phyloP scores from a whole-genome alignment of 2,797 vertebrate genomes.

The Clarias pachynema region DNA sequence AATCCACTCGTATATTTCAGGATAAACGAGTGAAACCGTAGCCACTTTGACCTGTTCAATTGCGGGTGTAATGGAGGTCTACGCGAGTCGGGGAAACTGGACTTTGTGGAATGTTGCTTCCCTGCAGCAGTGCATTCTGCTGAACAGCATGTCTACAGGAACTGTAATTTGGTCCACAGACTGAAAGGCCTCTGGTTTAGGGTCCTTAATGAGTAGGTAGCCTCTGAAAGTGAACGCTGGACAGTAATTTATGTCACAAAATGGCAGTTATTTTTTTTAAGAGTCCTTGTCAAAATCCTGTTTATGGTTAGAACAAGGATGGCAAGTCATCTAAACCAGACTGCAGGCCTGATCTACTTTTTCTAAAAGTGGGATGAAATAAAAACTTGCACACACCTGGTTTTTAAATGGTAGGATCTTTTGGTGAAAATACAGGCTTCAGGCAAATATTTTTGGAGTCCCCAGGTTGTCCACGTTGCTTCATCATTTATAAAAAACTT shows the following conservation, averaged over 20 bases:
- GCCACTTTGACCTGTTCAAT: conserved; percentile 29
- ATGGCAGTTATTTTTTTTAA: conserved; percentile 20
- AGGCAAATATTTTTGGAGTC: conserved; percentile 33
- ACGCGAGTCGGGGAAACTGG: not conserved
- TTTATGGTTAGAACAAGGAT: conserved; percentile 39
- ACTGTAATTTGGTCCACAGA: conserved; percentile 51
- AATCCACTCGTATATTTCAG: not conserved
- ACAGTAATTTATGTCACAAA: conserved; percentile 51
- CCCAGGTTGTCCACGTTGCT: conserved; percentile 2
- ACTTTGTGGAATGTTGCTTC: conserved; percentile 36
- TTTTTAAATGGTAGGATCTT: conserved; percentile 22
- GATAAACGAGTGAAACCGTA: not conserved
- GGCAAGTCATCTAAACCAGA: conserved; percentile 31
- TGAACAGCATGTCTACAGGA: conserved; percentile 29
- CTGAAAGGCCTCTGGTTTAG: conserved; percentile 39
- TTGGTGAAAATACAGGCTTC: conserved; percentile 19
- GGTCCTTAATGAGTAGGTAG: conserved; percentile 43
- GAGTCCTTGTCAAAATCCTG: conserved; percentile 26
- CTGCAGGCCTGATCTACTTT: conserved; percentile 26
- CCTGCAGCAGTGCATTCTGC: conserved; percentile 38
- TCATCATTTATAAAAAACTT: conserved; percentile 11
- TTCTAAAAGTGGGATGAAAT: conserved; percentile 19
- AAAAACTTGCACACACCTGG: conserved; percentile 43
- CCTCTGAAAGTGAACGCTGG: conserved; percentile 43
- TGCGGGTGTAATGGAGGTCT: conserved; percentile 7